These are phyloP conservation scores for Geotrupes spiniger DNA, from an alignment of 2,888 invertebrate species.

Conservation along the genomic window DNA sequence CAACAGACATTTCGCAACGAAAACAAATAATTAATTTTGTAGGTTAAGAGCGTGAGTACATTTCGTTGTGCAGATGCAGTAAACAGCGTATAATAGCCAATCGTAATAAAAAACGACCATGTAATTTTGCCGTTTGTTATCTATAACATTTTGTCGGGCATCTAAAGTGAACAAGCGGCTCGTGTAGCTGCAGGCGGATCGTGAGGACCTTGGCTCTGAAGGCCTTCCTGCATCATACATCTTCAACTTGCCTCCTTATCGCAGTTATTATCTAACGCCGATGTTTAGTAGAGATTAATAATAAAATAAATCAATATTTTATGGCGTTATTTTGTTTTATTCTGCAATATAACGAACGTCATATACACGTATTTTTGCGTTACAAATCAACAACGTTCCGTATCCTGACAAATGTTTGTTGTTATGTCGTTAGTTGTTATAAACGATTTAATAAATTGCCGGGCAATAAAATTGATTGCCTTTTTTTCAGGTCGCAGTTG, in stretches of 20 bases:
- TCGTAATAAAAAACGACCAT: constrained; percentile 14
- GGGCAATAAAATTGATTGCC: no score
- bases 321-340: constrained; percentile 11
- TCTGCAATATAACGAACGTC: constrained; percentile 7
- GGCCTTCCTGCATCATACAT: constrained; percentile 35
- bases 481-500: no score
- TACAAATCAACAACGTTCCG: constrained; percentile 8
- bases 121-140: constrained; percentile 25
- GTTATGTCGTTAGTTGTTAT: no score
- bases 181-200: constrained; percentile 22
- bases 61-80: background rate
- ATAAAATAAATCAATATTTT: constrained; percentile 22
- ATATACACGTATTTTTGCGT: constrained; percentile 8
- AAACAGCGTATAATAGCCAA: background rate
- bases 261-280: constrained; percentile 22
- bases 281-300: constrained; percentile 23
- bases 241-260: constrained; percentile 27
- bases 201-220: constrained; percentile 34
- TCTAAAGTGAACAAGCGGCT: constrained; percentile 23
- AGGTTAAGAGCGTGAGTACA: constrained; percentile 18
- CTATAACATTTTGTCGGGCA: constrained; percentile 27
- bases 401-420: constrained; percentile 5
- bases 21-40: constrained; percentile 20
- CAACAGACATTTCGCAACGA: no score
- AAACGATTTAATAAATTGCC: no score